Percentiles rank a stretch among this genome's conserved stretches.
Conservation (phyloP, 2,113 vertebrate species). For the Protobothrops mucrosquamatus region DNA sequence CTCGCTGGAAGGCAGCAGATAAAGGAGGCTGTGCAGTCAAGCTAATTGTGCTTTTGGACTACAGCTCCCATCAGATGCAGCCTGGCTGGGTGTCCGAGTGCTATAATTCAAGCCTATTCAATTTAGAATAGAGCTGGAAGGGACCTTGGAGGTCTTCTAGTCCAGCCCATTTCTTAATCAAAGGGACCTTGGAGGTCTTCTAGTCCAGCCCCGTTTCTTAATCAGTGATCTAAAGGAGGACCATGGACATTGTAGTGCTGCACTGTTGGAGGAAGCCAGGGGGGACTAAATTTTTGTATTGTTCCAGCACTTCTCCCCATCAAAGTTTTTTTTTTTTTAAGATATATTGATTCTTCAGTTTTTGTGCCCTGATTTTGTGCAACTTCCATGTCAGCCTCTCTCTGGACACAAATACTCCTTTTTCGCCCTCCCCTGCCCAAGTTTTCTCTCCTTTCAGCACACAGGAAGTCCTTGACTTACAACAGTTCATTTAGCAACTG, state of each 20-base stretch:
- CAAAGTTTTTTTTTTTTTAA: neutral
- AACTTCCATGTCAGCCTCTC: too few species aligned
- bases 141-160: too few species aligned
- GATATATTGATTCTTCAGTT: neutral
- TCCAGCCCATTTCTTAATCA: too few species aligned
- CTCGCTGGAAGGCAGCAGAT: neutral
- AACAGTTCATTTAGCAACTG: too few species aligned
- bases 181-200: too few species aligned
- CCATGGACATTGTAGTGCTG: neutral
- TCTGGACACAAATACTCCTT: neutral
- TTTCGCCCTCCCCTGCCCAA: too few species aligned
- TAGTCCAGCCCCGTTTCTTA: neutral
- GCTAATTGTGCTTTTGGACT: neutral
- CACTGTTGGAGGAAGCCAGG: neutral
- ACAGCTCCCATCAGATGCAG: neutral
- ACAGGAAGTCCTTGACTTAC: neutral
- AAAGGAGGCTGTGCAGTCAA: neutral
- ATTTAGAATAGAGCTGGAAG: too few species aligned
- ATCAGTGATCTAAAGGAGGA: neutral
- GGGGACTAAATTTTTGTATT: neutral
- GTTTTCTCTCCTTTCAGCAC: too few species aligned
- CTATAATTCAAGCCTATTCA: too few species aligned
- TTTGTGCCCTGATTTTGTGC: neutral
- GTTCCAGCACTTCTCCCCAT: neutral
- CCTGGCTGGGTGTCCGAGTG: neutral